Evolutionary conservation across 2,797 vertebrate species (phyloP), one percentile per base, ranked within the genome.

Genomic region (Decapterus maruadsi): DNA sequence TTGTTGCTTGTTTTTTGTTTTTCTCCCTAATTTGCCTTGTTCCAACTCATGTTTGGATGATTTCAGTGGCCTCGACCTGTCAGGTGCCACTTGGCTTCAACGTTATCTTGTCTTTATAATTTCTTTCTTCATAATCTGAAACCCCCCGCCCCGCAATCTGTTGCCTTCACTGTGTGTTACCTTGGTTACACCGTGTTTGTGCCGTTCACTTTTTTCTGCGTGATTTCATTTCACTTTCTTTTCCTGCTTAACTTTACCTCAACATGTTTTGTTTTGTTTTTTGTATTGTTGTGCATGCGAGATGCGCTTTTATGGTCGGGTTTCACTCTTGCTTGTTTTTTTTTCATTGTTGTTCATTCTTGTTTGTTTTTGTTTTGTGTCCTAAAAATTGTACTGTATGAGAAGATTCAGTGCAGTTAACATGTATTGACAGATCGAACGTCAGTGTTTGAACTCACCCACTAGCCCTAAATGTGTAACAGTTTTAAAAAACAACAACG

Each of bases 111-210:
- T 26, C n/a, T n/a, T n/a, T n/a, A n/a, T n/a, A n/a, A n/a, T 13
- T 51, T n/a, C 50, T 56, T 67, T 46, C 26, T 26, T 26, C 3
- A 26, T 59, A 72, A 42, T 75, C 70, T 78, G 40, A 77, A 76
- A 68, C 29, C n/a, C 43, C 63, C 14, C 31, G 4, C 31, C 4
- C 31, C 31, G 6, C 31, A 1, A 22, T 66, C 45, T 14, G 77
- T 78, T 86, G 89, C 89, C 92, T 92, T 90, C 51, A 57, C 67
- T 70, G 13, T 62, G 36, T 9, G 65, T 75, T 48, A 3, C 31
- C 67, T 68, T 84, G 61, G 40, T 67, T 31, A 51, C 62, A 45
- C 54, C 40, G 1, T 14, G 20, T 79, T 11, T 45, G 77, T 91
- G 89, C 31, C 76, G 83, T 86, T 75, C 65, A 13, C 1, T 50